These are phyloP conservation scores for Danio albolineatus DNA, from an alignment of 2,797 vertebrate genomes.

Conservation along the genomic window DNA sequence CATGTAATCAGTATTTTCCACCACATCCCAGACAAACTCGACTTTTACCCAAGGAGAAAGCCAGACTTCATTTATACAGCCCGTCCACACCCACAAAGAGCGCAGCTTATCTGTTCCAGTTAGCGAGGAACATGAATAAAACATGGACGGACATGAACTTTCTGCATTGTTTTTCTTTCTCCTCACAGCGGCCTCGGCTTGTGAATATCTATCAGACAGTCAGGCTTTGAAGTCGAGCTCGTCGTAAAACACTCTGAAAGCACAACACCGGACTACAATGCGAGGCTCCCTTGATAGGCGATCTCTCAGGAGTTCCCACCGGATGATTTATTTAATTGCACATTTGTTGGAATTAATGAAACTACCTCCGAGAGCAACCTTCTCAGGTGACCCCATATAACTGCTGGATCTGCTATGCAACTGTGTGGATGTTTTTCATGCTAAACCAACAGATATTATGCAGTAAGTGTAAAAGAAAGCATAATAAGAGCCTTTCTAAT, in stretches of 20 bases:
- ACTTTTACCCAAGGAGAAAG: slow-evolving; percentile 71
- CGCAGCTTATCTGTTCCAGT: slow-evolving; percentile 72
- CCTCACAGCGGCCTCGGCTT: slow-evolving; percentile 58
- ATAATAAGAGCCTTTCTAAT: too few relatives aligned
- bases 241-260: slow-evolving; percentile 66
- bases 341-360: slow-evolving; percentile 62
- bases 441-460: too few relatives aligned
- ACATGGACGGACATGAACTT: slow-evolving; percentile 70
- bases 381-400: not conserved
- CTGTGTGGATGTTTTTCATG: too few relatives aligned
- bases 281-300: slow-evolving; percentile 52
- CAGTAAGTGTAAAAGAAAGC: too few relatives aligned
- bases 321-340: slow-evolving; percentile 58
- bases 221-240: slow-evolving; percentile 68
- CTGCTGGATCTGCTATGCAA: too few relatives aligned
- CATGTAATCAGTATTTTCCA: slow-evolving; percentile 42
- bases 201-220: slow-evolving; percentile 75
- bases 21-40: slow-evolving; percentile 24
- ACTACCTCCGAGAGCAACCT: not conserved
- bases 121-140: slow-evolving; percentile 75
- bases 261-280: slow-evolving; percentile 60
- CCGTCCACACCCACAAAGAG: slow-evolving; percentile 53
- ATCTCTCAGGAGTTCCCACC: slow-evolving; percentile 33
- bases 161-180: slow-evolving; percentile 66
- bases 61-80: slow-evolving; percentile 51